These are phyloP conservation scores for Paraplagusia blochii DNA, from an alignment of 2,113 vertebrate species.

Conservation along the genomic window DNA sequence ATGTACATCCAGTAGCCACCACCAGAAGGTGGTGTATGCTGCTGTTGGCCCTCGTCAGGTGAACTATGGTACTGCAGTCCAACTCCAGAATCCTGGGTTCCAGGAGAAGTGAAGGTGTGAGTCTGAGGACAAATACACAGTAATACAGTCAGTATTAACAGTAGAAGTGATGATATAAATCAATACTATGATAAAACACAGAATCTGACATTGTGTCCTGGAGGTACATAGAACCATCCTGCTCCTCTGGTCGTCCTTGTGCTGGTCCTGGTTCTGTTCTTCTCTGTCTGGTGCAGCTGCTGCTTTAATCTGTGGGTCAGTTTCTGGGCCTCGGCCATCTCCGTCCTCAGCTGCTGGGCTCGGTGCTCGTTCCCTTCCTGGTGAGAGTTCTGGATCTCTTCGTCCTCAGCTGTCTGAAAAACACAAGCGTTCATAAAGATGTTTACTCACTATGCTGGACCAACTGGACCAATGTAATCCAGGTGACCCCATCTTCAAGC, in stretches of 20 bases:
- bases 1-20: constrained; percentile 77
- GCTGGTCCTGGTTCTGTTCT: constrained; percentile 26
- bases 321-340: constrained; percentile 8
- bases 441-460: no score
- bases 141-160: no score
- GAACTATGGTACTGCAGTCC: constrained; percentile 73
- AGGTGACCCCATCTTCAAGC: no score
- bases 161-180: no score
- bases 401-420: background rate
- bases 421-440: constrained; percentile 2
- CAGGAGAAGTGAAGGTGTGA: constrained; percentile 78
- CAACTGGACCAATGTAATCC: no score
- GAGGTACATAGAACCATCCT: background rate
- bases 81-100: constrained; percentile 86
- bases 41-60: constrained; percentile 46
- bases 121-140: constrained; percentile 54
- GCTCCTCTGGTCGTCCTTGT: background rate
- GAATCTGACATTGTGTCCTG: background rate
- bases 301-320: constrained; percentile 47
- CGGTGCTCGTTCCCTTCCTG: constrained; percentile 15
- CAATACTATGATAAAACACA: no score
- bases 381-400: background rate
- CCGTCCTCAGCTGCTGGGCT: background rate
- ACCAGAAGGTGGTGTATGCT: constrained; percentile 26
- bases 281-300: constrained; percentile 6